Evolutionary conservation across 2,888 invertebrate genomes (phyloP), one percentile per base, ranked within the genome.

Genomic region (Phaonia tiefii): DNA sequence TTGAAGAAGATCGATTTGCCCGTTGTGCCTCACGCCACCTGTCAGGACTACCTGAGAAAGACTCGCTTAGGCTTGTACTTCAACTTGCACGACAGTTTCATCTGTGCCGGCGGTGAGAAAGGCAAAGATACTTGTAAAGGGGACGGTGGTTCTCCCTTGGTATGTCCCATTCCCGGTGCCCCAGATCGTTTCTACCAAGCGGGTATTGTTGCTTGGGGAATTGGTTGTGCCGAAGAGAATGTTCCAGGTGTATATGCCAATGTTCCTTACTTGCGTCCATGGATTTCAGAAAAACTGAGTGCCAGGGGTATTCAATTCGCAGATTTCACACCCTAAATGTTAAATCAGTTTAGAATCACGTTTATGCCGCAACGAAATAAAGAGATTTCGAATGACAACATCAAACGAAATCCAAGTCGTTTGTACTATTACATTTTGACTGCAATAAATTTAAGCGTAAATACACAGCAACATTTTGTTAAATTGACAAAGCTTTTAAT

Each of bases 131-230:
- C 95, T 0, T 96, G 96, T 91, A 93, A 93, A 86, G 94, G 92
- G 5, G 96, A 96, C 86, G 96, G 96, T 0, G 96, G 96, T 0
- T 94, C 95, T 22, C 95, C 96, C 0, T 91, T 96, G n/a, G 95
- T 95, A 0, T 96, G 96, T 84, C 94, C 95, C 0, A 90, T 94
- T 66, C 90, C 90, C 79, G 84, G 80, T 0, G 76, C 85, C 4
- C 82, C 83, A 1, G 84, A 84, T 2, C 86, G 86, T 10, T 89
- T 83, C 20, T 87, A 88, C 71, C 88, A 90, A 20, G 87, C 88
- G 46, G 95, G 95, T 1, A 94, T 96, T 39, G n/a, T n/a, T 0
- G 94, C 96, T 0, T 96, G 96, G 96, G 96, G 96, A 13, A 94
- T 96, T 82, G 95, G 95, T 0, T 96, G 96, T 85, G 96, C 95